A percentile compares a stretch with the other conserved stretches of the same genome.
phyloP scores from a whole-genome alignment of 2,888 invertebrate species.

The Laothoe populi region DNA sequence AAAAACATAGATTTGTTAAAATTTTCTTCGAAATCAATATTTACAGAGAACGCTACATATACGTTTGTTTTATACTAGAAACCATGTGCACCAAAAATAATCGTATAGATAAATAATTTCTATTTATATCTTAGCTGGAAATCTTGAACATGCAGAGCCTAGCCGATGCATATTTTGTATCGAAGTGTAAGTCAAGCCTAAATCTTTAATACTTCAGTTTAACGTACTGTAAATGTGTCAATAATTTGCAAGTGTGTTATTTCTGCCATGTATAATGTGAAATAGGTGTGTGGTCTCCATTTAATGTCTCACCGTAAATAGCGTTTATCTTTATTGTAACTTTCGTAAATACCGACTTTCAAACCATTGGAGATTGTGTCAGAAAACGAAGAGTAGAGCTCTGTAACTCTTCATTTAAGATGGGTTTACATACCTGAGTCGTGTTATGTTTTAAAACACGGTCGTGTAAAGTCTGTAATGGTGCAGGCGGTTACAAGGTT shows the following conservation, averaged over 20 bases:
- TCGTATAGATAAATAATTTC: too few species aligned
- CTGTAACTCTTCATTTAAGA: too few species aligned
- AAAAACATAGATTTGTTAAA: too few species aligned
- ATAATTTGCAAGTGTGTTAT: conserved; percentile 30
- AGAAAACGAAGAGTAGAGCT: conserved; percentile 2
- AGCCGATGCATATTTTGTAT: neutral
- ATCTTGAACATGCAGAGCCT: neutral
- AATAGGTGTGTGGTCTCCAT: conserved; percentile 33
- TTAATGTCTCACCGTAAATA: conserved; percentile 40
- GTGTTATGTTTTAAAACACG: conserved; percentile 11
- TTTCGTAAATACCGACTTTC: conserved; percentile 34
- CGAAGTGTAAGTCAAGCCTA: neutral
- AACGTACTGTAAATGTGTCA: conserved; percentile 10
- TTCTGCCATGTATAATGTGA: conserved; percentile 37
- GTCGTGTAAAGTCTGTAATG: neutral
- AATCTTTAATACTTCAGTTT: neutral
- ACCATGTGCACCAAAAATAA: too few species aligned
- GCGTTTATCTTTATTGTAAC: conserved; percentile 27
- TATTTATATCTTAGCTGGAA: too few species aligned
- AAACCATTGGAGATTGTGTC: conserved; percentile 19
- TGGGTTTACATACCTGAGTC: neutral
- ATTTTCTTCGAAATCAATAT: too few species aligned
- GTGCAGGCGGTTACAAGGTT: conserved; percentile 2
- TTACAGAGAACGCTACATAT: too few species aligned
- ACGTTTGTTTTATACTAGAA: too few species aligned